A percentile compares a stretch with the other conserved stretches of the same genome.
These are phyloP conservation scores for Eupithecia exiguata DNA, from an alignment of 2,888 invertebrate species.

Conservation along the genomic window DNA sequence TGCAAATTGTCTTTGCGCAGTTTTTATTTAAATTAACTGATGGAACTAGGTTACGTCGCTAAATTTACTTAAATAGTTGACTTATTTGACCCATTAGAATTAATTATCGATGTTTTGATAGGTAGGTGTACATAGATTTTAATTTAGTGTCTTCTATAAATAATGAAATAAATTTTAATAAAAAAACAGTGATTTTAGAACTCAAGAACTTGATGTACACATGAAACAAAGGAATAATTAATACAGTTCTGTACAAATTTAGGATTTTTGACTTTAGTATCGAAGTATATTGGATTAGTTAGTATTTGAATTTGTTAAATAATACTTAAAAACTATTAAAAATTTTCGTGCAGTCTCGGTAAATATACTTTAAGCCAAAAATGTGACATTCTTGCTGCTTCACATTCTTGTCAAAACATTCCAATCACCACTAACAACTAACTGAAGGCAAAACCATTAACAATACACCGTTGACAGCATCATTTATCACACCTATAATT, in stretches of 20 bases:
- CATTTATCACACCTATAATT: slow-evolving; percentile 62
- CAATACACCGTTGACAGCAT: slow-evolving; percentile 56
- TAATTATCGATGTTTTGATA: not conserved
- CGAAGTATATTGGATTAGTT: no score
- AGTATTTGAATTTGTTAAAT: not conserved
- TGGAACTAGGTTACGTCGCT: not conserved
- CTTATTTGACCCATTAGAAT: not conserved
- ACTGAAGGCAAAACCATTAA: slow-evolving; percentile 50
- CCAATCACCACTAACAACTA: slow-evolving; percentile 23
- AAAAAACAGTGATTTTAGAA: no score
- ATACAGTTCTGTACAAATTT: no score
- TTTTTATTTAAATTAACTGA: not conserved
- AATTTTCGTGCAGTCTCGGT: not conserved
- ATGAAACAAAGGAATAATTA: no score
- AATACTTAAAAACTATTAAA: not conserved
- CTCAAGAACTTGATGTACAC: no score
- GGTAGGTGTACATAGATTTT: not conserved
- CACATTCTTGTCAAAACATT: slow-evolving; percentile 30
- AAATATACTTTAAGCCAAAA: not conserved
- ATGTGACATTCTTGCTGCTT: not conserved
- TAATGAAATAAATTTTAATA: not conserved
- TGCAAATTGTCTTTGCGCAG: not conserved
- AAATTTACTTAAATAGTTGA: not conserved
- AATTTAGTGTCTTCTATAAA: not conserved
- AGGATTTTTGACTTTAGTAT: not conserved